Conservation (phyloP, 2,113 vertebrate genomes). For the Clinocottus analis region DNA sequence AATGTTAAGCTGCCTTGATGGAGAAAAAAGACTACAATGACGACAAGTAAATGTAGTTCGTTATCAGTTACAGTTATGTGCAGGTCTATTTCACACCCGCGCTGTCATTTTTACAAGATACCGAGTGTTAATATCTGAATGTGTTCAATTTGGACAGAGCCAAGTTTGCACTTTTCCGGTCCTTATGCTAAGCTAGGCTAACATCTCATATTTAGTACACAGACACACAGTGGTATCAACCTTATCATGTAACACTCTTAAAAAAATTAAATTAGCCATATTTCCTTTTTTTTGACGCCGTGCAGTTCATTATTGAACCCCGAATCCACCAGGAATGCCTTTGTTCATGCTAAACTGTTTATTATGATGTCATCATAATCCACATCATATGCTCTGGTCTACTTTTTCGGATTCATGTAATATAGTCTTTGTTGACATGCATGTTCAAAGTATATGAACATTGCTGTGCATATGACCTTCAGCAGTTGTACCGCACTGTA, state of each 20-base stretch:
- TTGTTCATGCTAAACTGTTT: background rate
- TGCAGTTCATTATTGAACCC: background rate
- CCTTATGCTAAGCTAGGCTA: background rate
- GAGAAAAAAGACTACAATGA: conserved; percentile 1
- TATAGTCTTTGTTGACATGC: background rate
- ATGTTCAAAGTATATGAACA: background rate
- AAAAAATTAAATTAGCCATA: too few relatives aligned
- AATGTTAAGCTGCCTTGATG: background rate
- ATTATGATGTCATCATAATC: background rate
- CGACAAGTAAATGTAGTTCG: background rate
- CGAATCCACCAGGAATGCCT: background rate
- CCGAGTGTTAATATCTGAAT: background rate
- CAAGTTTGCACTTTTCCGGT: background rate
- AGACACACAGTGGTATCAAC: too few relatives aligned
- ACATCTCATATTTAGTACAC: background rate
- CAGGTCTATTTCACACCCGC: background rate
- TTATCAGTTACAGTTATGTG: background rate
- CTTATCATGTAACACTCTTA: too few relatives aligned
- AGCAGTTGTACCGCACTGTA: background rate
- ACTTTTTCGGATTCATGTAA: background rate
- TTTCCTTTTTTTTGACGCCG: background rate
- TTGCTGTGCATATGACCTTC: background rate
- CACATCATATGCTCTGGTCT: background rate
- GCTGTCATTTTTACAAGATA: background rate
- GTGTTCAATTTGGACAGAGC: background rate